phyloP scores from a whole-genome alignment of 2,113 vertebrate species.

The Nibea coibor region DNA sequence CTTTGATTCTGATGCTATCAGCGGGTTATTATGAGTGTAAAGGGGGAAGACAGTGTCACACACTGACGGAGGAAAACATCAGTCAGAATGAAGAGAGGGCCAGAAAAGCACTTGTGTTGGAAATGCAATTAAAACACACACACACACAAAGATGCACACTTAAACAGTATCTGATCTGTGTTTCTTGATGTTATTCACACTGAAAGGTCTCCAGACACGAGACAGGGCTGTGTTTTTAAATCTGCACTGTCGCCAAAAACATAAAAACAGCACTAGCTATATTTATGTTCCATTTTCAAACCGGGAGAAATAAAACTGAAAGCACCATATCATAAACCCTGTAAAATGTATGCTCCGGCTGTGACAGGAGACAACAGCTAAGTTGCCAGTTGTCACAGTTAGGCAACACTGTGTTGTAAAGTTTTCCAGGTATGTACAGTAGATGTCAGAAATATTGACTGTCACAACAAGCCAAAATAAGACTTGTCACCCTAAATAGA shows the following conservation, averaged over 20 bases:
- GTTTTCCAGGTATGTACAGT: neutral
- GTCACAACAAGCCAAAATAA: neutral
- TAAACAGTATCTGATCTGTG: neutral
- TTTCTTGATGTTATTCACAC: neutral
- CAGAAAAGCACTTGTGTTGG: neutral
- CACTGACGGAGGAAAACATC: neutral
- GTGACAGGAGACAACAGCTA: neutral
- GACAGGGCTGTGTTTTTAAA: too few relatives aligned
- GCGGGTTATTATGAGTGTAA: neutral
- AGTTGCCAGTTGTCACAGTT: neutral
- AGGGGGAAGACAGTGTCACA: neutral
- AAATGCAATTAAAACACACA: neutral
- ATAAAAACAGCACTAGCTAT: neutral
- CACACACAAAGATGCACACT: neutral
- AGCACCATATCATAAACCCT: neutral
- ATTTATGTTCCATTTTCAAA: neutral
- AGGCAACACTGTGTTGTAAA: neutral
- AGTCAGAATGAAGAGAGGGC: neutral
- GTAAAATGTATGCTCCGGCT: neutral
- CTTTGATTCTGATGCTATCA: slow-evolving; percentile 29
- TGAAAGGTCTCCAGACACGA: neutral
- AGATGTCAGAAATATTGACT: neutral
- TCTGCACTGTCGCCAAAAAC: too few relatives aligned
- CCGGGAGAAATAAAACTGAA: neutral
- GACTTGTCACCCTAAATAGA: neutral